These are phyloP conservation scores for Ophonus ardosiacus DNA, from an alignment of 2,888 invertebrate species.

Conservation along the genomic window DNA sequence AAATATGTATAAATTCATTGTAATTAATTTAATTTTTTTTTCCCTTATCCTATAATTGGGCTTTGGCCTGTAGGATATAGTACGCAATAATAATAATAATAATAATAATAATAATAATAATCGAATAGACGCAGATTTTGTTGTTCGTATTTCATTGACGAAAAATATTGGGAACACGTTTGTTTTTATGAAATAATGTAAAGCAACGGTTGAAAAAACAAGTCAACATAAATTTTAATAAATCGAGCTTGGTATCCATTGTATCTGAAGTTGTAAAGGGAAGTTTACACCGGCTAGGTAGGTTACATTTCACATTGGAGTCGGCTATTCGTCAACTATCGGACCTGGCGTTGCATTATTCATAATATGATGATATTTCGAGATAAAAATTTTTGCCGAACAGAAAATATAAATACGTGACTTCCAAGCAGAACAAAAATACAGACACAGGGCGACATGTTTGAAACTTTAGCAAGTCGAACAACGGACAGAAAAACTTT, in stretches of 20 bases:
- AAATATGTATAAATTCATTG: no score
- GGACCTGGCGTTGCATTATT: conserved; percentile 53
- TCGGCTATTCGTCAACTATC: conserved; percentile 59
- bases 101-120: no score
- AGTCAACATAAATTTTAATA: conserved; percentile 53
- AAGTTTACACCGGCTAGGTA: conserved; percentile 24
- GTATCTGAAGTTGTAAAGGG: not conserved
- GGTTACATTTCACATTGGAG: conserved; percentile 49
- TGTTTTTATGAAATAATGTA: not conserved
- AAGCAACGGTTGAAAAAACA: conserved; percentile 21
- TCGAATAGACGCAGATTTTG: no score
- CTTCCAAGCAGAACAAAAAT: conserved; percentile 55
- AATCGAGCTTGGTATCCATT: conserved; percentile 19
- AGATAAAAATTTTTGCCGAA: conserved; percentile 59
- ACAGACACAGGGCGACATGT: conserved; percentile 35
- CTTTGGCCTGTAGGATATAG: no score
- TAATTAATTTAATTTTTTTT: no score
- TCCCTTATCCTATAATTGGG: no score
- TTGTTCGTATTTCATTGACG: not conserved
- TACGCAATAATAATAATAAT: no score
- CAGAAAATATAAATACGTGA: conserved; percentile 64
- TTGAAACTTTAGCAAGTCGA: conserved; percentile 51
- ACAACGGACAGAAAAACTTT: conserved; percentile 58
- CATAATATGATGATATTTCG: conserved; percentile 60
- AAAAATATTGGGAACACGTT: not conserved